Conservation (phyloP, 2,113 vertebrate species). For the Aphyosemion australe region DNA sequence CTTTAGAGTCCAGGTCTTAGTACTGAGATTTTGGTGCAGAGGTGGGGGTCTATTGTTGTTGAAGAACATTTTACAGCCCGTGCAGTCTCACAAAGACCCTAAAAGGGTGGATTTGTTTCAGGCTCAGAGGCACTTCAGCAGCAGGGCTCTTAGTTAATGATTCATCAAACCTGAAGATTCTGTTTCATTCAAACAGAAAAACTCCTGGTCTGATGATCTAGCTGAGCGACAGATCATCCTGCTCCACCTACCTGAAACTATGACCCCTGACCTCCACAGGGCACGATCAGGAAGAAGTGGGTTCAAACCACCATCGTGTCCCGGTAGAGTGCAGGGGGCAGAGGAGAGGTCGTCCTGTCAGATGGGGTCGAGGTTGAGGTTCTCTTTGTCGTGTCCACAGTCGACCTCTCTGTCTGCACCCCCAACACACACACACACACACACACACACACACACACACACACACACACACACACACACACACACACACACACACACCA, state of each 20-base stretch:
- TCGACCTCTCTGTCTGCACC: conserved; percentile 62
- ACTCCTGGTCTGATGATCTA: background rate
- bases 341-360: background rate
- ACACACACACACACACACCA: background rate
- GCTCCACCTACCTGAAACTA: conserved; percentile 8
- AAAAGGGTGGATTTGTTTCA: conserved; percentile 17
- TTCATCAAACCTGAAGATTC: background rate
- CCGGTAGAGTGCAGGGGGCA: conserved; percentile 66
- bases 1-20: too few species aligned
- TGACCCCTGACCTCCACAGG: conserved; percentile 47
- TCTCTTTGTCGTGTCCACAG: conserved; percentile 64
- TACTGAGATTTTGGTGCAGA: background rate
- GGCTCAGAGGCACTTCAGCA: conserved; percentile 26
- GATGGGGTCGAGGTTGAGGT: background rate
- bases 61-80: conserved; percentile 26
- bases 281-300: conserved; percentile 34
- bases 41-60: conserved; percentile 18
- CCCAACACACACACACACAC: conserved; percentile 8
- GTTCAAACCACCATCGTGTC: conserved; percentile 74
- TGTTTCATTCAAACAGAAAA: background rate
- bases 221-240: background rate
- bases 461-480: too few species aligned
- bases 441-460: too few species aligned
- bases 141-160: background rate
- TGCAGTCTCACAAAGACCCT: background rate